A percentile compares a stretch with the other conserved stretches of the same genome.
Conservation (phyloP, 2,888 invertebrate genomes). For the Sicus ferrugineus region DNA sequence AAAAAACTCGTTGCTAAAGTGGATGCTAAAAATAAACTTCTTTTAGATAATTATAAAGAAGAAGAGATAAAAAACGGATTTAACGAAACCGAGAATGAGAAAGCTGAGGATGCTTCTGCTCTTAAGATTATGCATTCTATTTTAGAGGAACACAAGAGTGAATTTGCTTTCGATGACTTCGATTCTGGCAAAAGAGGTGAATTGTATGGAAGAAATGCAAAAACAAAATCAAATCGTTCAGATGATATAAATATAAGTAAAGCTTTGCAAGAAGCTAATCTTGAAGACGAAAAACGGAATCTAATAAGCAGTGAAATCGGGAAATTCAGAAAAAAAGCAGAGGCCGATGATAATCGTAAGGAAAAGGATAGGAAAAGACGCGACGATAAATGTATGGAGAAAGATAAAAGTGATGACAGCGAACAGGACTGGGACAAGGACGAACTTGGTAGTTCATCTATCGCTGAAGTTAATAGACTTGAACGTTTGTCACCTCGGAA, state of each 20-base stretch:
- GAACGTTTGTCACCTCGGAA: slow-evolving; percentile 39
- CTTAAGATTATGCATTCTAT: slow-evolving; percentile 81
- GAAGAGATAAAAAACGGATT: slow-evolving; percentile 70
- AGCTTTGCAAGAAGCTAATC: slow-evolving; percentile 83
- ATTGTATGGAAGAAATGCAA: slow-evolving; percentile 52
- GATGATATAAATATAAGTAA: slow-evolving; percentile 64
- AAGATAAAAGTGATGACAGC: slow-evolving; percentile 38
- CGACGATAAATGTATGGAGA: slow-evolving; percentile 45
- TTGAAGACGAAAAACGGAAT: slow-evolving; percentile 96
- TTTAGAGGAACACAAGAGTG: slow-evolving; percentile 76
- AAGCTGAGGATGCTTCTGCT: slow-evolving; percentile 72
- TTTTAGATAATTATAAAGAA: slow-evolving; percentile 92
- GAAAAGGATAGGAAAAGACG: slow-evolving; percentile 65
- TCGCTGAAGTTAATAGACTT: slow-evolving; percentile 10
- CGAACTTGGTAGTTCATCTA: slow-evolving; percentile 42
- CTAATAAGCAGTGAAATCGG: slow-evolving; percentile 97
- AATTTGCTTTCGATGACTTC: slow-evolving; percentile 55
- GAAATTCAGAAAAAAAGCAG: slow-evolving; percentile 91
- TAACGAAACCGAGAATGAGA: slow-evolving; percentile 69
- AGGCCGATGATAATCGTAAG: slow-evolving; percentile 64
- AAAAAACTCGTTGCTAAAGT: slow-evolving; percentile 95
- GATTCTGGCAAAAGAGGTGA: slow-evolving; percentile 50
- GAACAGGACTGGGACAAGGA: slow-evolving; percentile 50
- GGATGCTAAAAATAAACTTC: slow-evolving; percentile 95
- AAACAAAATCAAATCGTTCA: slow-evolving; percentile 49